Evolutionary conservation across 2,888 invertebrate genomes (phyloP).

Genomic region (Ditylenchus weischeri): DNA sequence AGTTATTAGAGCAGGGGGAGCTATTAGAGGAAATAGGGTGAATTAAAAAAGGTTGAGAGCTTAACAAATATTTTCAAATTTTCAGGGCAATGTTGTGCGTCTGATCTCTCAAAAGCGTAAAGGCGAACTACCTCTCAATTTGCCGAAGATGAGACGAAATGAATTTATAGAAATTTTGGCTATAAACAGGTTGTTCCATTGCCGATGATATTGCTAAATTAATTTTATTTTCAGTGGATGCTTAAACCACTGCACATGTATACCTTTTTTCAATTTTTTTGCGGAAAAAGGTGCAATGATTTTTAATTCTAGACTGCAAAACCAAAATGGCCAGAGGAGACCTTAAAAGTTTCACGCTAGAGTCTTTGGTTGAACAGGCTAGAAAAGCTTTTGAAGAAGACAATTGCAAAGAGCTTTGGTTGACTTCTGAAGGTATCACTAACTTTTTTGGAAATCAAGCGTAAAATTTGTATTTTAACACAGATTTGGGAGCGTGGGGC

Average conservation of each 20-base stretch:
- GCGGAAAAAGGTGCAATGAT: background rate
- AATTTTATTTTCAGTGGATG: conserved; percentile 65
- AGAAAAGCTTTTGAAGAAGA: conserved; percentile 64
- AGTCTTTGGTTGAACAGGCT: conserved; percentile 38
- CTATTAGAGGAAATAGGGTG: too few species aligned
- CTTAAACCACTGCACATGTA: conserved; percentile 92
- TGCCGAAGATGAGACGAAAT: conserved; percentile 92
- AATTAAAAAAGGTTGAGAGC: too few species aligned
- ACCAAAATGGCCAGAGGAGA: conserved; percentile 89
- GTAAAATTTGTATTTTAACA: too few species aligned
- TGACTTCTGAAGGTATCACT: conserved; percentile 75
- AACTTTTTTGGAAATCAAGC: too few species aligned
- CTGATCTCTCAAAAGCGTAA: conserved; percentile 77
- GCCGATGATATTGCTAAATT: background rate
- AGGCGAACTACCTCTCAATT: conserved; percentile 71
- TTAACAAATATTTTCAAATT: background rate
- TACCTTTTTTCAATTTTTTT: background rate
- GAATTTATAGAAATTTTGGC: conserved; percentile 82
- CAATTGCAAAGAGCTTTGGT: conserved; percentile 92
- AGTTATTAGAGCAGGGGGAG: too few species aligned
- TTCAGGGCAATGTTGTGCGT: conserved; percentile 63
- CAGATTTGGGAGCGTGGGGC: conserved; percentile 92
- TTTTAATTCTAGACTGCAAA: conserved; percentile 7
- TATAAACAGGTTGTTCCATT: conserved; percentile 41
- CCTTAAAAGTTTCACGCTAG: conserved; percentile 77